Evolutionary conservation across 2,113 vertebrate species (phyloP), one percentile per base, ranked within the genome.

Genomic region (Ramphastos sulfuratus): DNA sequence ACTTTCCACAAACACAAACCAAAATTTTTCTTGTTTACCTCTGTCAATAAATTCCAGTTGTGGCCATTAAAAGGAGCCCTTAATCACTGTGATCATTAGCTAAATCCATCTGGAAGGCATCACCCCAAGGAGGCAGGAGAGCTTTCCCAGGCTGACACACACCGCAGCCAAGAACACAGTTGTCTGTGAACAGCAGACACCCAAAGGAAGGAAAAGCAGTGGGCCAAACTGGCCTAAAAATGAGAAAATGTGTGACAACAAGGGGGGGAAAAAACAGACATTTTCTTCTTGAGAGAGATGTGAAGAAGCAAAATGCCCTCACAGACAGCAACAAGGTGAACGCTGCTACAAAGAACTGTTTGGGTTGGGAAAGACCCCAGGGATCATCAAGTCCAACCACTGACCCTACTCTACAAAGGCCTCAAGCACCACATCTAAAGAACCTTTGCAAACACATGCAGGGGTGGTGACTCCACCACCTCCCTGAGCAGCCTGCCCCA

Each of bases 31-130:
- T 85, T 85, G 61, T 90, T 87, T 83, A 64, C 72, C 46, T 71
- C 79, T 74, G 58, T 66, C 85, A n/a, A 55, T 88, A 81, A 91
- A 87, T 71, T 64, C 72, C 92, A 83, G 73, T 64, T 33, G 60
- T 64, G 56, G 61, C 67, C 52, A 82, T 95, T 81, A 85, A 88
- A 73, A 58, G 61, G 72, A 92, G 87, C 33, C 80, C 88, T 88
- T 88, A 81, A 92, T 81, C 1, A 0, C 28, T 28, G 79, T 42
- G 95, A 60, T 90, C 91, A 96, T 48, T 69, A 88, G 80, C 76
- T 83, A 20, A 71, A 9, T 69, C 88, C 92, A 92, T 80, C 92
- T 90, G 94, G 85, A 95, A 96, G 76, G 85, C 64, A 91, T 91
- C 90, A 71, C 90, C 89, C 87, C 82, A 30, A 65, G 72, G 72